These are phyloP conservation scores for Trypoxylon attenuatum DNA, from an alignment of 2,888 invertebrate species.

Conservation along the genomic window DNA sequence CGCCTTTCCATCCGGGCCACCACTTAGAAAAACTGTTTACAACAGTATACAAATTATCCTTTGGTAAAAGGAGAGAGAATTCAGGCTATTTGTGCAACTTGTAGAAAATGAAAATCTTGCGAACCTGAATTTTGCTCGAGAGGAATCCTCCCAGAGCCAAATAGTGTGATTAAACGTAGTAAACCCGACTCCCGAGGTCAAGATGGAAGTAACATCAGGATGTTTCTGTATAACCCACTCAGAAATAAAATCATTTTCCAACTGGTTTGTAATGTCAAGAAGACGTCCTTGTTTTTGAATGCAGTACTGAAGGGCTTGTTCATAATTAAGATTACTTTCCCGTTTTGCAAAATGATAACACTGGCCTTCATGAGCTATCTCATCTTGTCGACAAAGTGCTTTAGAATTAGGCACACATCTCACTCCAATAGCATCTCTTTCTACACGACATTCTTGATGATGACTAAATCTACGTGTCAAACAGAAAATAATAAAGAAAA, in stretches of 20 bases:
- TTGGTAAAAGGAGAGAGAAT: too few species aligned
- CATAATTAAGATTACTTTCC: conserved; percentile 68
- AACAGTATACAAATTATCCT: neutral
- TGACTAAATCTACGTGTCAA: conserved; percentile 66
- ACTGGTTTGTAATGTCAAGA: conserved; percentile 74
- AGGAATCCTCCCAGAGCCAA: conserved; percentile 75
- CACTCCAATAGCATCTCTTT: conserved; percentile 72
- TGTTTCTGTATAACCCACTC: conserved; percentile 74
- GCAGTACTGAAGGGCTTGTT: conserved; percentile 75
- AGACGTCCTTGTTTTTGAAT: conserved; percentile 72
- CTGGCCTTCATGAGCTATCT: conserved; percentile 74
- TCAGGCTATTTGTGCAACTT: too few species aligned
- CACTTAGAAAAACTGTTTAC: conserved; percentile 73
- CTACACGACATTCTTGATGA: conserved; percentile 65
- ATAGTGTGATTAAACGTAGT: conserved; percentile 67
- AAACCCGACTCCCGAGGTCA: conserved; percentile 76
- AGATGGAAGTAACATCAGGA: conserved; percentile 69
- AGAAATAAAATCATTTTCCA: conserved; percentile 78
- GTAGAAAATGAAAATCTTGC: neutral
- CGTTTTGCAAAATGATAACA: conserved; percentile 76
- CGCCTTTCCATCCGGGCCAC: conserved; percentile 75
- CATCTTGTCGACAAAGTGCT: conserved; percentile 75
- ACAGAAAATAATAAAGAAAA: neutral
- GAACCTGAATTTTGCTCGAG: conserved; percentile 63
- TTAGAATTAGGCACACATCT: conserved; percentile 71